Conservation (phyloP, 2,797 vertebrate genomes). For the Taenioides sp. region DNA sequence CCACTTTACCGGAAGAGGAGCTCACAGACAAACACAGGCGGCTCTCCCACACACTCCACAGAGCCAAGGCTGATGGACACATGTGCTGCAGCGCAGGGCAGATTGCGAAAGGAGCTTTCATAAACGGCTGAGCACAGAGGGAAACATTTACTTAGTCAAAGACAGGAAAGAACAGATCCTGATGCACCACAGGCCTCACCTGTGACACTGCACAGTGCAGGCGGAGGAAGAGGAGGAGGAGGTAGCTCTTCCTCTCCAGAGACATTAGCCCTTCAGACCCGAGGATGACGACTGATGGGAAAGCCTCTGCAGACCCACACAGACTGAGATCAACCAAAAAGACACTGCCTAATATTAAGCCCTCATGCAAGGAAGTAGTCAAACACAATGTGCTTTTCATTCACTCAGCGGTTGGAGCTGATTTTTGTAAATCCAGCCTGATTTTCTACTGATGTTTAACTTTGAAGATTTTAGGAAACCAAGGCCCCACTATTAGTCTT, state of each 20-base stretch:
- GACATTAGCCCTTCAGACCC: conserved; percentile 19
- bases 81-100: conserved; percentile 56
- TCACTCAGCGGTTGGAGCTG: background rate
- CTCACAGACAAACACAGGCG: conserved; percentile 22
- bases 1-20: conserved; percentile 37
- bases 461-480: conserved; percentile 11
- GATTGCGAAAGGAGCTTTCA: conserved; percentile 64
- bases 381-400: conserved; percentile 13
- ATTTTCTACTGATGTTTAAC: conserved; percentile 10
- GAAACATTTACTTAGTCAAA: conserved; percentile 74
- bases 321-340: conserved; percentile 13
- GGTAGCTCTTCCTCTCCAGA: conserved; percentile 39
- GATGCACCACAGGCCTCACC: conserved; percentile 64
- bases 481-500: conserved; percentile 6
- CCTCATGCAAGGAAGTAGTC: conserved; percentile 11
- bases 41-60: conserved; percentile 7
- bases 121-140: conserved; percentile 65
- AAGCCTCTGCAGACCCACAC: conserved; percentile 16
- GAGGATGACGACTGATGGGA: conserved; percentile 6
- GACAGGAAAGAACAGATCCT: conserved; percentile 66
- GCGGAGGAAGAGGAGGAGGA: conserved; percentile 43
- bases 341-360: conserved; percentile 18
- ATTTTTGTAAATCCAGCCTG: conserved; percentile 17
- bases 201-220: conserved; percentile 56
- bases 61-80: conserved; percentile 66